Base-by-base conservation (phyloP, 30 jellyfish, hydroid and myxozoan genomes). In the Pseudorhiza aurosa region DNA sequence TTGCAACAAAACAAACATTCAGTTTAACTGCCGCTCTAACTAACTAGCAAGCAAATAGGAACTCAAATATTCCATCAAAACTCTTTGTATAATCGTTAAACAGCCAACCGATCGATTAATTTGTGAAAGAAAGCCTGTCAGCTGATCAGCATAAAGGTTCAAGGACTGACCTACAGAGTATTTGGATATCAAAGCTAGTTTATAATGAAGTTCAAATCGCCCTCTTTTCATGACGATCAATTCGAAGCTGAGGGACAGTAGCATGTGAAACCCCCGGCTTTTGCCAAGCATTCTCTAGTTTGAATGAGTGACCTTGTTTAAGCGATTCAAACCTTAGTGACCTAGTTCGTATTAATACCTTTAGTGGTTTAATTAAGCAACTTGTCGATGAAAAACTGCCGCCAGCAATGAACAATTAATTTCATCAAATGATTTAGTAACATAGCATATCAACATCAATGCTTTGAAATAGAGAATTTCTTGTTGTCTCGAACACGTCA, bases 361-460 rank as follows among this genome's bases (percentile, higher is more conserved):
- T 80, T 80, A 80, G 91, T 55, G 91, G 91, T 80, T 80, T 58
- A 45, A 49, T 53, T 53, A 80, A 14, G 71, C 72, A 72, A 80
- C 70, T 45, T 33, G 64, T 10, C 31, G 71, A 80, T 68, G 71
- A 40, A 65, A 58, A 65, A 62, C 83, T 65, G 91, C 91, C 91
- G 91, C 91, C 91, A 50, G 59, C 58, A 40, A 65, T 64, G 77
- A 57, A 80, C 84, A 80, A 80, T 64, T 80, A 64, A 65, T 67
- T 77, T 47, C 65, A 77, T 77, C 69, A 77, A 59, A 60, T 65
- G 91, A 80, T 80, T 80, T 64, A 62, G 77, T 21, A 80, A 64
- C 91, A 65, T 63, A 29, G 77, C 83, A 53, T 30, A 46, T 53
- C 86, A 24, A 53, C 51, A 8, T 28, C 31, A 27, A 5, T 57